Conservation (phyloP, 2,113 vertebrate species). For the Excalfactoria chinensis region DNA sequence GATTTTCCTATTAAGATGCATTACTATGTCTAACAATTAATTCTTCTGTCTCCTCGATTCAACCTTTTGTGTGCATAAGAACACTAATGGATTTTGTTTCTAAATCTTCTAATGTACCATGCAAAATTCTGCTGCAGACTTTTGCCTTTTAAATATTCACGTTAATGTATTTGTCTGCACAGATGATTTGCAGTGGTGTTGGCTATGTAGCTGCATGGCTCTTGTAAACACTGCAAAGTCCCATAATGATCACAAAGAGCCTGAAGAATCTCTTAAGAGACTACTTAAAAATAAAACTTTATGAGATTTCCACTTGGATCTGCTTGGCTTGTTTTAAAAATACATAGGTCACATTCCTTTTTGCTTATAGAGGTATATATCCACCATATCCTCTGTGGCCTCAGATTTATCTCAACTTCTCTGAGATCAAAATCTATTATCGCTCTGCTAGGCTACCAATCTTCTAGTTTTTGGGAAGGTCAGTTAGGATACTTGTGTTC, state of each 20-base stretch:
- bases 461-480: not conserved
- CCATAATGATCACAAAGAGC: not conserved
- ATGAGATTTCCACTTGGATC: not conserved
- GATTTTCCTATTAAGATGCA: slow-evolving; percentile 54
- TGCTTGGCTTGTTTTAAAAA: not conserved
- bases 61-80: slow-evolving; percentile 54
- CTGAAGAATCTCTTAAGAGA: not conserved
- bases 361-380: not conserved
- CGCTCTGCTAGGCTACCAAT: not conserved
- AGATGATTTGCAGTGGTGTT: not conserved
- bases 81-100: slow-evolving; percentile 66
- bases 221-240: not conserved
- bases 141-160: slow-evolving; percentile 66
- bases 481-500: not conserved
- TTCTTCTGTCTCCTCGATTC: slow-evolving; percentile 68
- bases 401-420: not conserved
- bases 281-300: slow-evolving; percentile 10
- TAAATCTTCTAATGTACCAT: slow-evolving; percentile 58
- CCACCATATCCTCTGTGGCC: not conserved
- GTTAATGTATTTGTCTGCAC: not conserved
- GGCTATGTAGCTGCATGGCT: not conserved
- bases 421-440: not conserved
- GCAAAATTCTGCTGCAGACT: slow-evolving; percentile 42
- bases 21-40: slow-evolving; percentile 65
- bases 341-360: not conserved